Conservation (phyloP, 2,888 invertebrate genomes). For the Stictocephala bisonia region DNA sequence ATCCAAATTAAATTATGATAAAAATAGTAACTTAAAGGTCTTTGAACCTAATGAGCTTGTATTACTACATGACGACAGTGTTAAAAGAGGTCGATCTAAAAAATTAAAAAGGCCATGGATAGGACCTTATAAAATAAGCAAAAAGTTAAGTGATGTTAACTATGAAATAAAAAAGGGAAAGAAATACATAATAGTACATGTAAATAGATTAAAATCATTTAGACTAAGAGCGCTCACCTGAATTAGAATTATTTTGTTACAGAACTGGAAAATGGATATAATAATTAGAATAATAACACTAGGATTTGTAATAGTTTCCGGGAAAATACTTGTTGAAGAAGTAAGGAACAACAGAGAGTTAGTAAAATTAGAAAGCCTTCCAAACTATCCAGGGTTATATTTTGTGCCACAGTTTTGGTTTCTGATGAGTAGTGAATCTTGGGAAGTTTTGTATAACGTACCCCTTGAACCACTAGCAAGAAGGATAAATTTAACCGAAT, state of each 20-base stretch:
- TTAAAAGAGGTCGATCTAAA: slow-evolving; percentile 28
- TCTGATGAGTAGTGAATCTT: not conserved
- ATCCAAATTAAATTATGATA: slow-evolving; percentile 19
- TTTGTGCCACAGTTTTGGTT: slow-evolving; percentile 23
- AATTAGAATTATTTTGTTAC: not conserved
- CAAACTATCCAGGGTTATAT: slow-evolving; percentile 9
- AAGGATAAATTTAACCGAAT: not conserved
- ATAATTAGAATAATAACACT: too few species aligned
- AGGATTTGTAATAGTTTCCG: too few species aligned
- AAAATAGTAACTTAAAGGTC: not conserved
- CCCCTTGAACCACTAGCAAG: not conserved
- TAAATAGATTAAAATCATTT: slow-evolving; percentile 23
- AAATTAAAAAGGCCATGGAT: slow-evolving; percentile 32
- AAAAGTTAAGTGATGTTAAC: slow-evolving; percentile 8
- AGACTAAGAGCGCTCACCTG: not conserved
- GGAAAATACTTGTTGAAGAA: too few species aligned
- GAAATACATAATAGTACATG: not conserved
- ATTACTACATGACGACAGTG: slow-evolving; percentile 13
- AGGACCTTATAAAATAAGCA: slow-evolving; percentile 10
- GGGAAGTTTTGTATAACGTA: slow-evolving; percentile 17
- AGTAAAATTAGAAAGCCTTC: not conserved
- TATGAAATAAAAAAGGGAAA: slow-evolving; percentile 16
- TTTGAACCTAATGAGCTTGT: slow-evolving; percentile 22
- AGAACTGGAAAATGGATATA: not conserved
- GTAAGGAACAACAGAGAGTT: too few species aligned